Evolutionary conservation across 2,888 invertebrate species (phyloP).

Genomic region (Andrena flavipes): DNA sequence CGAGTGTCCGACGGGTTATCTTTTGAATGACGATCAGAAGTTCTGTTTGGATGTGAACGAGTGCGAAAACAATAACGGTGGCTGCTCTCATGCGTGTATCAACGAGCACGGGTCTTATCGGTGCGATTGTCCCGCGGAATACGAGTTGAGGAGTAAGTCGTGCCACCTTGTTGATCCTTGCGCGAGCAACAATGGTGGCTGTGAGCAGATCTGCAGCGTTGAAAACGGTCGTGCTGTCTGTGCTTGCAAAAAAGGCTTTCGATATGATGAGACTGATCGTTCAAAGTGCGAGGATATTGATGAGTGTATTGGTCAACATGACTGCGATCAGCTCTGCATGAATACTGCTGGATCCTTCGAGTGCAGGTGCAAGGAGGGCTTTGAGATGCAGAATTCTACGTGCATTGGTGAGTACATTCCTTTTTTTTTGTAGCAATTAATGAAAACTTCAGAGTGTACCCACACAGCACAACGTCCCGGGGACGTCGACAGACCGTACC

Average conservation of each 20-base stretch:
- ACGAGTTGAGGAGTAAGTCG: conserved; percentile 69
- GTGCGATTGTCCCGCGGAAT: conserved; percentile 84
- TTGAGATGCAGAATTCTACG: conserved; percentile 68
- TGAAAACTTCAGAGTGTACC: too few species aligned
- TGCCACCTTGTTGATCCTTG: conserved; percentile 73
- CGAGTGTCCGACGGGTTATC: conserved; percentile 83
- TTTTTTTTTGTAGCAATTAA: background rate
- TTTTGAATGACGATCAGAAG: conserved; percentile 80
- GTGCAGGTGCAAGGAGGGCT: conserved; percentile 81
- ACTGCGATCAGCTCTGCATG: conserved; percentile 85
- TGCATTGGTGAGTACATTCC: conserved; percentile 74
- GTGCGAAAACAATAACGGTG: conserved; percentile 79
- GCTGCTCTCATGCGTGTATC: conserved; percentile 86
- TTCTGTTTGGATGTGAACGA: conserved; percentile 84
- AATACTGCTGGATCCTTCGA: conserved; percentile 85
- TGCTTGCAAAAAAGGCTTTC: conserved; percentile 83
- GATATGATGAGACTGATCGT: conserved; percentile 71
- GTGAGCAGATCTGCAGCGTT: conserved; percentile 82
- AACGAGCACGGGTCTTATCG: conserved; percentile 85
- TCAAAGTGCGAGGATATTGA: conserved; percentile 83
- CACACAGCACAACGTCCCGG: too few species aligned
- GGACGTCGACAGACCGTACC: too few species aligned
- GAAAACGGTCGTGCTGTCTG: conserved; percentile 72
- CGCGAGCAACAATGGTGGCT: conserved; percentile 82
- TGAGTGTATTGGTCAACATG: conserved; percentile 82